Evolutionary conservation across 2,113 vertebrate species (phyloP), one percentile per base, ranked within the genome.

Genomic region (Menura novaehollandiae): DNA sequence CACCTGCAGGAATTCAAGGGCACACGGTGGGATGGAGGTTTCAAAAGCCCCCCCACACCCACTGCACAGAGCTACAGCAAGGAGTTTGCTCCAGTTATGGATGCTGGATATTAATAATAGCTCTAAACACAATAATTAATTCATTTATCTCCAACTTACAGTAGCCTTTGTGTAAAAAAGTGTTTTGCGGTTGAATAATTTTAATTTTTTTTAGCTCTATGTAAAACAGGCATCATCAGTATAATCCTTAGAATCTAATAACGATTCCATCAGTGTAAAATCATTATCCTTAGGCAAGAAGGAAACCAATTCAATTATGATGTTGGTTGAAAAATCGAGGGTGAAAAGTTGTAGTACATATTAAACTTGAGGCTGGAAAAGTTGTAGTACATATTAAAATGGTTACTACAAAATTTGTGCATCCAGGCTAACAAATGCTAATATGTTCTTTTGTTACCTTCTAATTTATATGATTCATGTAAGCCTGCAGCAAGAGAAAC

Each of bases 391-490:
- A 96, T 97, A 98, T 97, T 98, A 98, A 98, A 98, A 97, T 97
- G 96, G 98, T 97, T 98, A 97, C 97, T 97, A 97, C 97, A 95
- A 97, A 98, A 97, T 97, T 91, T 94, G 93, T 97, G 97, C 96
- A 97, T 98, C 94, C 89, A 96, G 97, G 98, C 97, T 98, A 98
- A 98, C 98, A 98, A 98, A 99, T 98, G 98, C 98, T 99, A 98
- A 98, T 98, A 97, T 85, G 97, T 98, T 98, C 95, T 97, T 98
- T 98, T 98, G 98, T 98, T 98, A 97, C 97, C 96, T 96, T 97
- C 97, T 98, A 98, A 98, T 98, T 98, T 98, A 98, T 98, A 98
- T 98, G 97, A 98, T 98, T 98, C 98, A 97, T 98, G 98, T 97
- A 98, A 97, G 98, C 98, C 98, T 74, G 85, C 85, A 98, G 98